Percentiles rank a stretch among this genome's conserved stretches.
phyloP scores from a whole-genome alignment of 2,113 vertebrate species.

The Dascyllus trimaculatus region DNA sequence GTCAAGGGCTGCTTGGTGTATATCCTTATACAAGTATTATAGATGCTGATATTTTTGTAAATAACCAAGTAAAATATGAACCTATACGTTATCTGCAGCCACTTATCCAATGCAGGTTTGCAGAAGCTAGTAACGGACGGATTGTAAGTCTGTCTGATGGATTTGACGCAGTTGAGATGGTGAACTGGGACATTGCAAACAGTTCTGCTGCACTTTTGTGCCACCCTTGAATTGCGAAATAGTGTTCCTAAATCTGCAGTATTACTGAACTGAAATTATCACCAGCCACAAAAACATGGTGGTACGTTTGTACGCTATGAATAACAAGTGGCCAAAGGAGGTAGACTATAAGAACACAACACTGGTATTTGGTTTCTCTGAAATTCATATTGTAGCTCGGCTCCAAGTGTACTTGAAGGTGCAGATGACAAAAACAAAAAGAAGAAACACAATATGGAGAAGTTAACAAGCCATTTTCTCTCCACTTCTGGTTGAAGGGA shows the following conservation, averaged over 20 bases:
- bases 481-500: constrained; percentile 56
- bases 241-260: not conserved
- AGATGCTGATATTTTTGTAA: not conserved
- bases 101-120: not conserved
- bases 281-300: not conserved
- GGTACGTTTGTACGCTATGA: not conserved
- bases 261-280: not conserved
- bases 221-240: not conserved
- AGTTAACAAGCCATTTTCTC: constrained; percentile 60
- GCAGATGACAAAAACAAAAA: constrained; percentile 27
- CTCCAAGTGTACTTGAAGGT: constrained; percentile 24
- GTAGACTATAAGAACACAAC: not conserved
- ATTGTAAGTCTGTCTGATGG: not conserved
- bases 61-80: not conserved
- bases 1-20: too few relatives aligned
- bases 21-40: too few relatives aligned
- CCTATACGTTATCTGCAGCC: not conserved
- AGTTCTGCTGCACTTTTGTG: not conserved
- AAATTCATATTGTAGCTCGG: not conserved
- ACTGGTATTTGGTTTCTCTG: not conserved
- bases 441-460: constrained; percentile 42
- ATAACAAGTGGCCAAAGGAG: not conserved
- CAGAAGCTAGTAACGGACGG: not conserved
- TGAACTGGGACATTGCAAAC: too few relatives aligned
- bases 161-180: too few relatives aligned